Percentiles rank a stretch among this genome's conserved stretches.
Evolutionary conservation across 2,113 vertebrate genomes (phyloP).

Genomic region (Sisor rabdophorus): DNA sequence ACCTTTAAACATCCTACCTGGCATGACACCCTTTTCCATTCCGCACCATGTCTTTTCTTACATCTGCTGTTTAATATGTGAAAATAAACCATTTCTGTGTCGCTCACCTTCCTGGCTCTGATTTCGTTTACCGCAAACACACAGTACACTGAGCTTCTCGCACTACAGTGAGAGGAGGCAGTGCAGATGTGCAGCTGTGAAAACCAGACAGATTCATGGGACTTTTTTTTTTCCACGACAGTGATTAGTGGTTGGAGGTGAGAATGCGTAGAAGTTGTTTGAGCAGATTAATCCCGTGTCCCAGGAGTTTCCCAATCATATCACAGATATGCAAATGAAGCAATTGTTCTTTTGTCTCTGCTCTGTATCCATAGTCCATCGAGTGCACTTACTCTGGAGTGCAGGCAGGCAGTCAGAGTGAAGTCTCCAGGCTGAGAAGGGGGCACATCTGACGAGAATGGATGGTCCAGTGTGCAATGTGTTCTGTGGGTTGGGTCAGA

Average conservation of each 20-base stretch:
- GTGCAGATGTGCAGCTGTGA: slow-evolving; percentile 40
- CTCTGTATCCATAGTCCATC: slow-evolving; percentile 40
- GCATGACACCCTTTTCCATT: background rate
- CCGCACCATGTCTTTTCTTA: background rate
- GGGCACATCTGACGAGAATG: slow-evolving; percentile 52
- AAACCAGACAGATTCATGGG: slow-evolving; percentile 32
- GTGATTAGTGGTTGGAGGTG: slow-evolving; percentile 23
- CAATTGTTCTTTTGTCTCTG: slow-evolving; percentile 14
- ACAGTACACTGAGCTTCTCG: slow-evolving; percentile 39
- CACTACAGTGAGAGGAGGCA: slow-evolving; percentile 41
- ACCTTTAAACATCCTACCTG: slow-evolving; percentile 21
- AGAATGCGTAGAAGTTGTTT: slow-evolving; percentile 19
- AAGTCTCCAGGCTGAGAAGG: slow-evolving; percentile 71
- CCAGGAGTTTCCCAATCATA: slow-evolving; percentile 27
- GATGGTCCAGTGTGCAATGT: slow-evolving; percentile 46
- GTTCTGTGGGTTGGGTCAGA: slow-evolving; percentile 51
- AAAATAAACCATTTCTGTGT: slow-evolving; percentile 32
- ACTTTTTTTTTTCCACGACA: slow-evolving; percentile 5
- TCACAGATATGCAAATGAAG: slow-evolving; percentile 30
- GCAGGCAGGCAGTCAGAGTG: slow-evolving; percentile 63
- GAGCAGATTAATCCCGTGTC: slow-evolving; percentile 25
- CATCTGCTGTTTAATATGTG: background rate
- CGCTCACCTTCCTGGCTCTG: slow-evolving; percentile 29
- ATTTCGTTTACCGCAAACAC: slow-evolving; percentile 29
- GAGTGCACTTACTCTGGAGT: slow-evolving; percentile 33